Base-by-base conservation (phyloP, 2,888 invertebrate genomes). In the Danaus chrysippus region DNA sequence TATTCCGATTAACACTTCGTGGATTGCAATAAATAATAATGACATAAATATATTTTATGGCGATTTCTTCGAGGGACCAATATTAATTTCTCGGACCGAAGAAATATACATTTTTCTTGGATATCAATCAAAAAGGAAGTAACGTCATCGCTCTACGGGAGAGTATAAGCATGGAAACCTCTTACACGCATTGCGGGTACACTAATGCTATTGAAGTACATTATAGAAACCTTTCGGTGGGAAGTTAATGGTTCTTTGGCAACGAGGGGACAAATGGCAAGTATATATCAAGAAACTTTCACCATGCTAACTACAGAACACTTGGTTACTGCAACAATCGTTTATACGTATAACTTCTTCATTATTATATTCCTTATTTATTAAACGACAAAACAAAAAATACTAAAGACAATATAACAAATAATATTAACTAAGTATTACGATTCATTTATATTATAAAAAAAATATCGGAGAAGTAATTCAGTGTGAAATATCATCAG, bases 201-300 rank as follows among this genome's bases (percentile, higher is more conserved):
- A 78, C 84, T 86, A 87, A 87, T 84, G 83, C 79, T 73, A 76
- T 75, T 70, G 70, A 77, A 78, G 77, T 72, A 78, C 80, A 83
- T 86, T 84, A 87, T 75, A 79, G 75, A 78, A 80, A 81, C 80
- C 80, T 83, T 82, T 77, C 66, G 76, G 74, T 71, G 72, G 64
- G 74, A 73, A 79, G 79, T 84, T 83, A 87, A 87, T 86, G 82
- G 83, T 75, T 70, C 73, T 74, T 65, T 66, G 64, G 71, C 62
- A 64, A 49, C 17, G 49, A 49, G 68, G 67, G 66, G 71, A 68
- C 67, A 68, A 68, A 70, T 71, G 67, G 64, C 54, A 43, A 61
- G 60, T 64, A 61, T 70, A 67, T 63, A 67, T 71, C 69, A 69
- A 54, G 65, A 61, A 55, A 67, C 56, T 61, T 56, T 59, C 61